A percentile compares a stretch with the other conserved stretches of the same genome.
phyloP scores from a whole-genome alignment of 1,140 invertebrate species.

The Ditylenchus dipsaci region DNA sequence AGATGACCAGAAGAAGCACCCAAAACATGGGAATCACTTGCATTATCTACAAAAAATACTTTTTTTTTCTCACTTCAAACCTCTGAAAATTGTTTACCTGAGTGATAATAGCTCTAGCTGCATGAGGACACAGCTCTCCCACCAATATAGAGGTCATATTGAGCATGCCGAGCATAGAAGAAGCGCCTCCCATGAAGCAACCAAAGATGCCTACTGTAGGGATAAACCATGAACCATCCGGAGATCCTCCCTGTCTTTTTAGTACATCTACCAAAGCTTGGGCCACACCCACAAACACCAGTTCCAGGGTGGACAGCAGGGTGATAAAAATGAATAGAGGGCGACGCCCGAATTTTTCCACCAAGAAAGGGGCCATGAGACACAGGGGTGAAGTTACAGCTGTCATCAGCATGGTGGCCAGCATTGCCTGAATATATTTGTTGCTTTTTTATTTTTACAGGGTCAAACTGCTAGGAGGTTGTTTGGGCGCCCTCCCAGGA shows the following conservation, averaged over 20 bases:
- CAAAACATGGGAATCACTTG: slow-evolving; percentile 10
- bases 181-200: slow-evolving; percentile 11
- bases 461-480: too few relatives aligned
- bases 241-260: not conserved
- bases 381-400: slow-evolving; percentile 20
- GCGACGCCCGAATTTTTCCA: slow-evolving; percentile 21
- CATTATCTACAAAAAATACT: slow-evolving; percentile 14
- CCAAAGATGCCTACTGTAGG: slow-evolving; percentile 14
- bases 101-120: slow-evolving; percentile 18
- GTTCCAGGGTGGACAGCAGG: slow-evolving; percentile 5
- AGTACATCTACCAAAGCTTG: not conserved
- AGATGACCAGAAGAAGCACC: slow-evolving; percentile 20
- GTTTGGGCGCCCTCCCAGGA: too few relatives aligned
- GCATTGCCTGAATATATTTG: slow-evolving; percentile 17
- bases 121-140: slow-evolving; percentile 21
- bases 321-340: slow-evolving; percentile 23
- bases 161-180: slow-evolving; percentile 23
- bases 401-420: slow-evolving; percentile 23
- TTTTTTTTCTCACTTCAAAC: slow-evolving; percentile 8
- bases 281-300: slow-evolving; percentile 17
- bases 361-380: slow-evolving; percentile 19
- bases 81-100: slow-evolving; percentile 14
- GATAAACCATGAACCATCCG: not conserved
- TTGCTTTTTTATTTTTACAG: not conserved
- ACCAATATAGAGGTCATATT: slow-evolving; percentile 22